phyloP scores from a whole-genome alignment of 2,888 invertebrate species.

The Alitta virens region DNA sequence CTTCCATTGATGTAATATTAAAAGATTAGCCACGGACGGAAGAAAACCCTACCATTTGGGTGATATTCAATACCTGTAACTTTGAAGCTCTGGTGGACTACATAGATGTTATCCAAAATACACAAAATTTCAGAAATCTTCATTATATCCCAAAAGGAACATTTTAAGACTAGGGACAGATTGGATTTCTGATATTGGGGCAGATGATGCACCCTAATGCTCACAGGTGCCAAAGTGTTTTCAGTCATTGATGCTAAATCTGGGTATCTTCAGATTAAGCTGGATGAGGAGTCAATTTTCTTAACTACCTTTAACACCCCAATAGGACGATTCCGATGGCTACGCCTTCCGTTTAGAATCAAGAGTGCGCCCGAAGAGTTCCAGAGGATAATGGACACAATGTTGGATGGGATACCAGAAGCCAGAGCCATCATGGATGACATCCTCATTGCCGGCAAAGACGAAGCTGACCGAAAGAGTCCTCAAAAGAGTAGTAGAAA shows the following conservation, averaged over 20 bases:
- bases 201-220: too few relatives aligned
- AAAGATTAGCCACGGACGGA: too few relatives aligned
- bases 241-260: neutral
- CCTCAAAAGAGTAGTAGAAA: neutral
- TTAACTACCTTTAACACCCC: conserved; percentile 5
- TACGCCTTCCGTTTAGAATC: conserved; percentile 9
- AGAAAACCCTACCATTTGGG: too few relatives aligned
- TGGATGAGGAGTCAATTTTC: conserved; percentile 1
- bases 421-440: conserved; percentile 4
- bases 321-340: conserved; percentile 2
- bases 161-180: too few relatives aligned
- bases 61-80: too few relatives aligned
- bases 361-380: neutral
- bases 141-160: too few relatives aligned
- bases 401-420: neutral
- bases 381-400: neutral
- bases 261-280: neutral
- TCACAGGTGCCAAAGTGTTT: conserved; percentile 6
- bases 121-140: too few relatives aligned
- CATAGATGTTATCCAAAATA: too few relatives aligned
- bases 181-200: too few relatives aligned
- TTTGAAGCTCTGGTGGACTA: too few relatives aligned
- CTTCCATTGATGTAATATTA: too few relatives aligned
- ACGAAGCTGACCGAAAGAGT: neutral
- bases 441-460: neutral